These are phyloP conservation scores for Pecten maximus DNA, from an alignment of 2,888 invertebrate species.

Conservation along the genomic window DNA sequence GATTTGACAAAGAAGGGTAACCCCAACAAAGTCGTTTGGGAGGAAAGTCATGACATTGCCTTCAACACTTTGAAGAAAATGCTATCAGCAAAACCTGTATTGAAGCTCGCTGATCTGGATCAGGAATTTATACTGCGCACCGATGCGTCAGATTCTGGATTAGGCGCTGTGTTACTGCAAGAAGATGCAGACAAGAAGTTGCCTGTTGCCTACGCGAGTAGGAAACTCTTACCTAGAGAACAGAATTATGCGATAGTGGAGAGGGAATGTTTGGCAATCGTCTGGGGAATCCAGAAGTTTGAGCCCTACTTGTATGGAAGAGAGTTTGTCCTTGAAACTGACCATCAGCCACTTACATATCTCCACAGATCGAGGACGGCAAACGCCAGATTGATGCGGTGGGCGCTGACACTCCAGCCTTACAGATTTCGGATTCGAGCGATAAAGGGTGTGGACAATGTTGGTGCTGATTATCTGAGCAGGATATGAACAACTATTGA, in stretches of 20 bases:
- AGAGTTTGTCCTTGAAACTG: constrained; percentile 62
- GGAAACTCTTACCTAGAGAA: no score
- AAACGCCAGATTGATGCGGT: constrained; percentile 54
- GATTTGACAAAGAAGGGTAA: no score
- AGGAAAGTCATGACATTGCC: constrained; percentile 45
- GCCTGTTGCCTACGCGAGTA: constrained; percentile 67
- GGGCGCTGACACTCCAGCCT: constrained; percentile 44
- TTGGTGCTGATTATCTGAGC: no score
- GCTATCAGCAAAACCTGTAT: constrained; percentile 54
- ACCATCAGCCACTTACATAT: constrained; percentile 60
- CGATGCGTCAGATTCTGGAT: constrained; percentile 66
- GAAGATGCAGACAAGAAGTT: constrained; percentile 47
- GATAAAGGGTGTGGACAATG: no score
- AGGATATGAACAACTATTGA: no score
- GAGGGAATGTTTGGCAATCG: no score
- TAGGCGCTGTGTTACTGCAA: constrained; percentile 68
- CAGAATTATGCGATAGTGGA: no score
- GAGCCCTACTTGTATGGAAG: no score
- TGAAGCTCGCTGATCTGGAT: constrained; percentile 61
- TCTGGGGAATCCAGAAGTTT: no score
- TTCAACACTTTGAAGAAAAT: constrained; percentile 53
- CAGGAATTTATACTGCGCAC: constrained; percentile 60
- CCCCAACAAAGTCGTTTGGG: constrained; percentile 62
- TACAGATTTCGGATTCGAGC: no score
- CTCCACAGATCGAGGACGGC: constrained; percentile 42